Evolutionary conservation across 1,140 invertebrate genomes (phyloP), one percentile per base, ranked within the genome.

Genomic region (Proctacanthus coquilletti): DNA sequence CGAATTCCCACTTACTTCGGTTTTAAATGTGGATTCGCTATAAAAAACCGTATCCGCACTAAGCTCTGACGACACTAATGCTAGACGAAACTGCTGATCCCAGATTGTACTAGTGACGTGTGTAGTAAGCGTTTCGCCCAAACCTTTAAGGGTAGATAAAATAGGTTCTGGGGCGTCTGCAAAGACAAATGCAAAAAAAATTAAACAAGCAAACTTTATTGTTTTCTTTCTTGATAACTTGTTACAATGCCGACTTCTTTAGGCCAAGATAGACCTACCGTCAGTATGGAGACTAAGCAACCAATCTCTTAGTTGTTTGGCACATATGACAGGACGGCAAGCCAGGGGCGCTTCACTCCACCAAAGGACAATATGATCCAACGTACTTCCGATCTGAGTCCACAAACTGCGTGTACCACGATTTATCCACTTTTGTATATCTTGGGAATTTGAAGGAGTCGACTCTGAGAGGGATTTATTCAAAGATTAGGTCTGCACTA

Each of bases 291-390:
- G 72, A 25, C 70, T 71, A 21, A 61, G 58, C 27, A 78, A 61
- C 74, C 74, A 77, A 46, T 74, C 67, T 30, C 73, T 60, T 35
- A 77, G 67, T 51, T 77, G 74, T 46, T 81, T 69, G 48, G 75
- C 75, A 14, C 74, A 71, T 39, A 71, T 70, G 11, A 77, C 69
- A 36, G 74, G 69, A 54, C 70, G 69, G 23, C 68, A 69, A 14
- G 75, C 73, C 5, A 81, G 61, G 0, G 77, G 74, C 41, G 70
- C 72, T 2, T 70, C 55, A 5, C 74, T 75, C 80, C 80, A 84
- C 80, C 80, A 84, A 1, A 84, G 60, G n/a, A 84, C 62, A 4
- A 81, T 72, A 44, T 84, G 79, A 50, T 84, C 80, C 32, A 81
- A 56, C 50, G 72, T 78, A 29, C 71, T 71, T 3, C 78, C 80